phyloP scores from a whole-genome alignment of 2,888 invertebrate genomes.

The Ypsolopha scabrella region DNA sequence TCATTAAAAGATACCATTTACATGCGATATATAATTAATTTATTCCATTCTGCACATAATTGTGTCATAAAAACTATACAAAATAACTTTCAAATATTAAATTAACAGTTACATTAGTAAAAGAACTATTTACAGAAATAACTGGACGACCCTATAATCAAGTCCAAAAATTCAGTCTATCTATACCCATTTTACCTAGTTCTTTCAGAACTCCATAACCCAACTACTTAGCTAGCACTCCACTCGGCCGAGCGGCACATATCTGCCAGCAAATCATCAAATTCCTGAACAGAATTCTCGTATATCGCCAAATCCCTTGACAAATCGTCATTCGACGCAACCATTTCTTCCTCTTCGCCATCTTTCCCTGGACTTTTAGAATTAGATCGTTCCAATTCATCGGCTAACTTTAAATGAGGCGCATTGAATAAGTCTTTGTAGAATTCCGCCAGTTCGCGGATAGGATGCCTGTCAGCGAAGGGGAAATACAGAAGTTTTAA shows the following conservation, averaged over 20 bases:
- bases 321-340: conserved; percentile 58
- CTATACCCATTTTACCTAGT: not conserved
- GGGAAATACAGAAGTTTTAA: conserved; percentile 80
- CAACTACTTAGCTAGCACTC: conserved; percentile 43
- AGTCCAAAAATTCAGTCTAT: not conserved
- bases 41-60: too few species aligned
- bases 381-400: conserved; percentile 22
- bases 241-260: conserved; percentile 76
- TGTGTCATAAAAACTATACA: too few species aligned
- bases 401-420: conserved; percentile 47
- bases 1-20: too few species aligned
- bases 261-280: conserved; percentile 81
- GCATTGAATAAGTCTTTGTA: conserved; percentile 86
- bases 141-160: too few species aligned
- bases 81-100: too few species aligned
- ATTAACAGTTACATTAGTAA: too few species aligned
- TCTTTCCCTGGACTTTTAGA: conserved; percentile 25
- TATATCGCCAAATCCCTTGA: conserved; percentile 79
- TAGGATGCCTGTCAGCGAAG: conserved; percentile 79
- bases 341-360: conserved; percentile 34
- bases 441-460: conserved; percentile 82
- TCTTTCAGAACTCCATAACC: too few species aligned
- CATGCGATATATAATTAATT: too few species aligned
- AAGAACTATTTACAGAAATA: too few species aligned
- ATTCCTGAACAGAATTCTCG: conserved; percentile 79